phyloP scores from a whole-genome alignment of 2,888 invertebrate species.

The Escarpia spicata region DNA sequence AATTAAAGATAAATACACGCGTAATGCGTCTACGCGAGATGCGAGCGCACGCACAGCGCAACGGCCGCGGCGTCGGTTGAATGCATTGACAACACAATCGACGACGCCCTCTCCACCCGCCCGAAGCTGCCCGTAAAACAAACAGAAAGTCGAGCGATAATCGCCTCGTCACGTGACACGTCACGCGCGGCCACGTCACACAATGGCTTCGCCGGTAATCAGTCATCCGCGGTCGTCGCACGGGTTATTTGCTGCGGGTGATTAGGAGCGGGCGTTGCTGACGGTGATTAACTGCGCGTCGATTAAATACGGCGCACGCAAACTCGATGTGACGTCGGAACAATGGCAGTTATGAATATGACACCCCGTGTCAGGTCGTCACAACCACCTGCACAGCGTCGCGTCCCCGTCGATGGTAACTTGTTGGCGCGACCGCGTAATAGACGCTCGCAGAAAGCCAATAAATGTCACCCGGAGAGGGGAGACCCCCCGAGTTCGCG shows the following conservation, averaged over 20 bases:
- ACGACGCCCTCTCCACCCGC: background rate
- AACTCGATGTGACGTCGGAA: background rate
- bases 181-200: background rate
- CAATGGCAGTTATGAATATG: background rate
- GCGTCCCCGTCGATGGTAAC: background rate
- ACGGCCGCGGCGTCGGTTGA: background rate
- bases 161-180: constrained; percentile 7
- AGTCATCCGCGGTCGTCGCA: background rate
- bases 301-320: constrained; percentile 6
- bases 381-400: background rate
- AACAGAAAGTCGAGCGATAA: background rate
- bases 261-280: background rate
- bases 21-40: background rate
- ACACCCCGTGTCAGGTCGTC: background rate
- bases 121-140: background rate
- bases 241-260: constrained; percentile 5
- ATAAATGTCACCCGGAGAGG: background rate
- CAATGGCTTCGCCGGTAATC: background rate
- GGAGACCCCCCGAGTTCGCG: background rate
- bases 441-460: background rate
- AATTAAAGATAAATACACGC: background rate
- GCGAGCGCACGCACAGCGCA: background rate
- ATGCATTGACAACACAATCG: background rate
- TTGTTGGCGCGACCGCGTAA: background rate
- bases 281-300: background rate